These are phyloP conservation scores for Vireo griseus DNA, from an alignment of 2,797 vertebrate species.

Conservation along the genomic window DNA sequence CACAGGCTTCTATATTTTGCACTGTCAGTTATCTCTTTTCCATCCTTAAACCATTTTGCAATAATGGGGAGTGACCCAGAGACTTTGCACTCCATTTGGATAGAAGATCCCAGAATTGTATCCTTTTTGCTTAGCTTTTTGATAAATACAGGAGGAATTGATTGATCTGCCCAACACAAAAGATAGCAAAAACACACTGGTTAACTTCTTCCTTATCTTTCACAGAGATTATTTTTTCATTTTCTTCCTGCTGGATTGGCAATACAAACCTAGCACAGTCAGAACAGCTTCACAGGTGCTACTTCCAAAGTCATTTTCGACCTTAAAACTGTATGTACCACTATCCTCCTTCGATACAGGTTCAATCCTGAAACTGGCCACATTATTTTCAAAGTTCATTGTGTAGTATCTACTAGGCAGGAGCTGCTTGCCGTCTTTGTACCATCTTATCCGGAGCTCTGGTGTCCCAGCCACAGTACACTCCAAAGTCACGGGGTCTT, in stretches of 20 bases:
- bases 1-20: constrained; percentile 89
- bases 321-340: constrained; percentile 90
- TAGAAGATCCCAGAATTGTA: constrained; percentile 85
- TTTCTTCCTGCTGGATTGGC: background rate
- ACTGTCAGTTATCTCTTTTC: constrained; percentile 84
- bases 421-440: constrained; percentile 89
- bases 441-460: constrained; percentile 93
- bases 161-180: constrained; percentile 85
- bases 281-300: constrained; percentile 88
- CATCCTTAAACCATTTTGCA: constrained; percentile 95
- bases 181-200: constrained; percentile 37
- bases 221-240: background rate
- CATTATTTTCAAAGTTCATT: constrained; percentile 90
- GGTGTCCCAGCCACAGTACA: constrained; percentile 92
- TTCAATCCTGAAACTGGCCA: constrained; percentile 91
- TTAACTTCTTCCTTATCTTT: constrained; percentile 38
- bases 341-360: constrained; percentile 86
- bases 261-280: constrained; percentile 90
- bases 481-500: constrained; percentile 93
- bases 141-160: constrained; percentile 91
- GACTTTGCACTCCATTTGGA: constrained; percentile 91
- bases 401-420: constrained; percentile 91
- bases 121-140: constrained; percentile 91
- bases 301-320: constrained; percentile 92
- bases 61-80: constrained; percentile 91